Conservation (phyloP, 2,888 invertebrate species). For the Lasioglossum marginatum region DNA sequence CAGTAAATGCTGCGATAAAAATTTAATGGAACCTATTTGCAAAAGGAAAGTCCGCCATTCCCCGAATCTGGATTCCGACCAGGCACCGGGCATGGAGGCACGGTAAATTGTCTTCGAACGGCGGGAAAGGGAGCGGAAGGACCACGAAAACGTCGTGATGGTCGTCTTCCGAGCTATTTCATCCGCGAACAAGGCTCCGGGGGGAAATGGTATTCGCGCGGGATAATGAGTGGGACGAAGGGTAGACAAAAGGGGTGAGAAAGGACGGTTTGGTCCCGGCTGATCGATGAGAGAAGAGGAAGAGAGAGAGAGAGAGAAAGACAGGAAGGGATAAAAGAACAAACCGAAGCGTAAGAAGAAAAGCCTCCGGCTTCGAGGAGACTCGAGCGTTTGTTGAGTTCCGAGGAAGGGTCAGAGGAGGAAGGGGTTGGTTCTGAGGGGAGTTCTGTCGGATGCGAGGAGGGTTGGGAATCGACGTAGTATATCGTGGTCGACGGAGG, state of each 20-base stretch:
- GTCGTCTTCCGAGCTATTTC: neutral
- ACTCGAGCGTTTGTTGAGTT: neutral
- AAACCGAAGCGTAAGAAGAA: slow-evolving; percentile 8
- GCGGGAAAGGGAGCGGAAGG: neutral
- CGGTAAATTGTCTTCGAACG: neutral
- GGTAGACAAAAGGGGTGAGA: slow-evolving; percentile 5
- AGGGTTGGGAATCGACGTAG: neutral
- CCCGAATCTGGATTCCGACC: neutral
- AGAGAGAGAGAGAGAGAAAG: neutral
- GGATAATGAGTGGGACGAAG: slow-evolving; percentile 5
- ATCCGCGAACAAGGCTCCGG: slow-evolving; percentile 17
- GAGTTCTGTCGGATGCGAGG: neutral
- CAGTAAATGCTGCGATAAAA: neutral
- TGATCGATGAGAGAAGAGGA: neutral
- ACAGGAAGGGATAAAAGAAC: neutral
- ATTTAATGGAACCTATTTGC: neutral
- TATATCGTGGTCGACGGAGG: slow-evolving; percentile 8
- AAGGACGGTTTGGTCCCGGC: neutral
- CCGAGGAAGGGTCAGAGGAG: neutral
- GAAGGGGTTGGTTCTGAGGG: neutral
- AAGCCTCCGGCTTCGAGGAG: neutral
- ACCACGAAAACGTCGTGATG: slow-evolving; percentile 6
- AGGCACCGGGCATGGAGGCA: neutral
- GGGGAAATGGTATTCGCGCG: slow-evolving; percentile 4
- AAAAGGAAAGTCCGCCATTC: neutral